phyloP scores from a whole-genome alignment of 2,888 invertebrate species.

The Oasisia sp. region DNA sequence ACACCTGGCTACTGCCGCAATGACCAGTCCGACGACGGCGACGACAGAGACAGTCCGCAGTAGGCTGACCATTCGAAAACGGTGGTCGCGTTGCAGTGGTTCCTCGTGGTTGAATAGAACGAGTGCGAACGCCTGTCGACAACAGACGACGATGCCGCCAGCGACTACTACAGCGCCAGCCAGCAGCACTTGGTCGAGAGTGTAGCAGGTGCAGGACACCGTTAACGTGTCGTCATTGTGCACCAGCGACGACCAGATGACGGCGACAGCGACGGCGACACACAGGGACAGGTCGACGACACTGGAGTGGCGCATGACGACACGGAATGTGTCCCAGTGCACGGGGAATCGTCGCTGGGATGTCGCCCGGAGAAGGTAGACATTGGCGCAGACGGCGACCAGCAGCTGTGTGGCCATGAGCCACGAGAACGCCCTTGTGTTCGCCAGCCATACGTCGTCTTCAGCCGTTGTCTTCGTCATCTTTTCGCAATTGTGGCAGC shows the following conservation, averaged over 20 bases:
- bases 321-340: no score
- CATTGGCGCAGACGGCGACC: no score
- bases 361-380: no score
- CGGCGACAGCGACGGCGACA: background rate
- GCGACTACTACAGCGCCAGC: background rate
- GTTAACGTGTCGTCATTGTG: background rate
- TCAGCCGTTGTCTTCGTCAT: no score
- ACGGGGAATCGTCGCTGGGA: background rate
- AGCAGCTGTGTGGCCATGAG: no score
- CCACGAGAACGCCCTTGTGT: no score
- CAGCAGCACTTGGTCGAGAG: background rate
- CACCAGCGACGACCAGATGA: no score
- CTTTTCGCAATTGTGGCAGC: no score
- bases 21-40: background rate
- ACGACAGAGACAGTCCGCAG: background rate
- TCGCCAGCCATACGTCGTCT: no score
- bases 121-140: background rate
- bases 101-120: background rate
- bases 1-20: background rate
- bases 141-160: background rate
- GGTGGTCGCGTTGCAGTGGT: background rate
- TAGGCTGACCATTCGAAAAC: background rate
- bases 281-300: no score
- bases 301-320: no score
- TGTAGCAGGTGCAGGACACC: background rate